These are phyloP conservation scores for Gobionotothen gibberifrons DNA, from an alignment of 2,797 vertebrate genomes.

Conservation along the genomic window DNA sequence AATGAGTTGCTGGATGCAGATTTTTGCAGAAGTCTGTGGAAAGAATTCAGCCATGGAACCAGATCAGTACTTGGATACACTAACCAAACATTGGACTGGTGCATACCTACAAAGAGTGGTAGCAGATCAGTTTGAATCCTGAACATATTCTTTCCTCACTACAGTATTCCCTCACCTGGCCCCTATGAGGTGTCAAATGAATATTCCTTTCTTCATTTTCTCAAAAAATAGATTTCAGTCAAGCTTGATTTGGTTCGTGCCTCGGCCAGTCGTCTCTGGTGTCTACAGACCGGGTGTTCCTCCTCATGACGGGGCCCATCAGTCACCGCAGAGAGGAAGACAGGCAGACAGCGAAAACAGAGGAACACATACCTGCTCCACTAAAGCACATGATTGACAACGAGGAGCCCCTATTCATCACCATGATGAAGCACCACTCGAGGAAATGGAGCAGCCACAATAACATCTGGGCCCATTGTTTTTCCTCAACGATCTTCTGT, in stretches of 20 bases:
- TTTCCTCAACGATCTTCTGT: constrained; percentile 34
- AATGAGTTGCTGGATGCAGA: neutral
- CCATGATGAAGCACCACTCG: constrained; percentile 56
- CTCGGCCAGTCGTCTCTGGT: constrained; percentile 19
- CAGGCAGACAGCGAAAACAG: constrained; percentile 36
- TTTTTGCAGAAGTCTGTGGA: neutral
- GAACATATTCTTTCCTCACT: neutral
- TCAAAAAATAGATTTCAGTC: constrained; percentile 21
- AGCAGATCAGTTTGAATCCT: too few species aligned
- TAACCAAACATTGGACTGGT: too few species aligned
- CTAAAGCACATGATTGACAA: constrained; percentile 68
- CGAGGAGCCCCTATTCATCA: constrained; percentile 62
- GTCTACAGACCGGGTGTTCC: constrained; percentile 53
- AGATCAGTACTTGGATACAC: neutral
- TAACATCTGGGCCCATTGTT: constrained; percentile 53
- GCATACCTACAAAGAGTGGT: neutral
- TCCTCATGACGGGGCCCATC: constrained; percentile 66
- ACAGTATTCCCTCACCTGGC: too few species aligned
- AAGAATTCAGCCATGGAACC: neutral
- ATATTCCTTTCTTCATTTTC: neutral
- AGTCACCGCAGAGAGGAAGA: constrained; percentile 57
- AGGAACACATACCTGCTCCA: constrained; percentile 67
- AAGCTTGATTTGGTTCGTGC: constrained; percentile 14
- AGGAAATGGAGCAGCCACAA: constrained; percentile 41
- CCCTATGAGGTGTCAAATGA: neutral